Percentiles rank a stretch among this genome's conserved stretches.
These are phyloP conservation scores for Manis crassicaudata DNA, from an alignment of 2,797 vertebrate species.

Conservation along the genomic window DNA sequence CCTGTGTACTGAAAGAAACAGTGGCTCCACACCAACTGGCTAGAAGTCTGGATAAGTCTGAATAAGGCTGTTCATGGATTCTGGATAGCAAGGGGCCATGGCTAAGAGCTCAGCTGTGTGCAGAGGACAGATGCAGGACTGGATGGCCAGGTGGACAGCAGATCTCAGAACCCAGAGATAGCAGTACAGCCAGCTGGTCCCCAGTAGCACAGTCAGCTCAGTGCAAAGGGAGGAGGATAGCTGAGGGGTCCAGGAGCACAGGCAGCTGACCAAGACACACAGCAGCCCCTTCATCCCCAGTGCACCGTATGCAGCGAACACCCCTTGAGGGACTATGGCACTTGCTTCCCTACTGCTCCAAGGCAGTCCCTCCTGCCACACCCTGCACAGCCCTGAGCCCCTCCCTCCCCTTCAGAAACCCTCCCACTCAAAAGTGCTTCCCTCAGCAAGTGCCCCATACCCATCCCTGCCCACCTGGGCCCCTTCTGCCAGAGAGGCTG, in stretches of 20 bases:
- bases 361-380: not conserved
- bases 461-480: not conserved
- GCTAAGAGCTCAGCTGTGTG: not conserved
- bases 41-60: not conserved
- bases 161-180: not conserved
- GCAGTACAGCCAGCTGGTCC: not conserved
- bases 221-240: too few relatives aligned
- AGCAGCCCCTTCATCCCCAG: not conserved
- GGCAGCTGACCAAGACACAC: not conserved
- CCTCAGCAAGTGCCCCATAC: not conserved
- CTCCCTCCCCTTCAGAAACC: not conserved
- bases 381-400: not conserved
- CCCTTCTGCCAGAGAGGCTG: not conserved
- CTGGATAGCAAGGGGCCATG: too few relatives aligned
- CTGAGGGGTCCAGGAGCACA: too few relatives aligned
- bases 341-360: not conserved
- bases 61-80: not conserved
- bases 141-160: not conserved
- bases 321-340: not conserved
- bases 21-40: not conserved
- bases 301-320: accelerated
- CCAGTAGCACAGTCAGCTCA: not conserved
- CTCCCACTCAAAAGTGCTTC: not conserved
- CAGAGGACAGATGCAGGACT: not conserved
- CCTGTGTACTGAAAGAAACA: not conserved